Base-by-base conservation (phyloP, 2,888 invertebrate species). In the Amorpha juglandis region DNA sequence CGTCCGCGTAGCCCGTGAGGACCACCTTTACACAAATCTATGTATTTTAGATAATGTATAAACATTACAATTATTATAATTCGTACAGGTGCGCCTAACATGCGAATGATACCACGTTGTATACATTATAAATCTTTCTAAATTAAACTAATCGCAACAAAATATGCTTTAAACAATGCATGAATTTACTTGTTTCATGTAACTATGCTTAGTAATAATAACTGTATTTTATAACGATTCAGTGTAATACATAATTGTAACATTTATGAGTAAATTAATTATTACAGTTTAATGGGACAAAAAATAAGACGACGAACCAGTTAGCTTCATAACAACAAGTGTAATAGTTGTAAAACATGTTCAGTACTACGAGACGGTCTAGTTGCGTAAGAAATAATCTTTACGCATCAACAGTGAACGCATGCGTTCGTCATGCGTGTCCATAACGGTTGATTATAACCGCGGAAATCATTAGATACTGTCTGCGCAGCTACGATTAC, bases 361-460 rank as follows among this genome's bases (percentile, higher is more conserved):
- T 82, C 75, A 73, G 81, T 84, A 81, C 79, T 82, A 77, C 79
- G 75, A 84, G 84, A 83, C 84, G 80, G 74, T 82, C 82, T 81
- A 82, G 87, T 92, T 91, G 87, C 85, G 89, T 85, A 91, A 91
- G 75, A 76, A 71, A 81, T 89, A 86, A 91, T 91, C 88, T 89
- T 85, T 77, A 81, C 80, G 81, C 80, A 84, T 82, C 87, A 85
- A 83, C 81, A 85, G 85, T 83, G 84, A 82, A 86, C 84, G 86
- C 83, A 80, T 83, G 83, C 79, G 4, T 74, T 71, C 77, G 64
- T 58, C 58, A 51, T 75, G 79, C 86, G 82, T 87, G 86, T 80
- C 84, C 78, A 83, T 91, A 91, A 91, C 90, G 86, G 88, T 86
- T 81, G 78, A 84, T 82, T 86, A 82, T 87, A 84, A 86, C 85